These are phyloP conservation scores for Diorhabda elongata DNA, from an alignment of 1,140 invertebrate species.

Conservation along the genomic window DNA sequence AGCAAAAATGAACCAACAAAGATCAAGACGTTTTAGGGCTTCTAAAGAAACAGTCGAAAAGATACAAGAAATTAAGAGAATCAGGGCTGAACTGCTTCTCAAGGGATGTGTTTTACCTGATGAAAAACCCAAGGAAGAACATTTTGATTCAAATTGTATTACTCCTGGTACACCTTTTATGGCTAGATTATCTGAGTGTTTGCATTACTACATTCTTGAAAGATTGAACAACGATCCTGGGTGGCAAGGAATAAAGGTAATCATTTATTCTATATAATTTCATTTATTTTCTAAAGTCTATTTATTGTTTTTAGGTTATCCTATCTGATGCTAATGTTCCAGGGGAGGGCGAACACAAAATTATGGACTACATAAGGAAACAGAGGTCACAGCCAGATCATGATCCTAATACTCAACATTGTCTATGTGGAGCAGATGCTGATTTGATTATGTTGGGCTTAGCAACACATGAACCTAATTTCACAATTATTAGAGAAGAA, in stretches of 20 bases:
- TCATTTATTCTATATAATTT: not conserved
- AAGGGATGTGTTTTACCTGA: slow-evolving; percentile 83
- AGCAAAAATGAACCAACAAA: slow-evolving; percentile 99
- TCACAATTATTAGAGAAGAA: slow-evolving; percentile 97
- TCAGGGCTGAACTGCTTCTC: slow-evolving; percentile 67
- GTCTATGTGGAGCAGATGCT: slow-evolving; percentile 96
- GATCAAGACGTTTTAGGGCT: slow-evolving; percentile 92
- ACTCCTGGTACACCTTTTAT: slow-evolving; percentile 98
- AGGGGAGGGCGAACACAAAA: slow-evolving; percentile 98
- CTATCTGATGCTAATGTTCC: slow-evolving; percentile 98
- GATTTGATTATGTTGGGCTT: slow-evolving; percentile 98
- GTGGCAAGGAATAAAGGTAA: slow-evolving; percentile 85
- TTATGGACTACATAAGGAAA: slow-evolving; percentile 97
- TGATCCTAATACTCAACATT: slow-evolving; percentile 97
- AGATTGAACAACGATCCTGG: slow-evolving; percentile 91
- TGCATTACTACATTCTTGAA: slow-evolving; percentile 96
- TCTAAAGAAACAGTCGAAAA: slow-evolving; percentile 95
- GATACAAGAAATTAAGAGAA: slow-evolving; percentile 73
- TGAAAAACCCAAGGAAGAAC: slow-evolving; percentile 83
- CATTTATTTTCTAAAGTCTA: not conserved
- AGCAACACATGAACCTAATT: slow-evolving; percentile 98
- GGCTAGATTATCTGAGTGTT: slow-evolving; percentile 87
- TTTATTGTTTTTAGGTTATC: slow-evolving; percentile 56
- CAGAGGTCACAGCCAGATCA: slow-evolving; percentile 94
- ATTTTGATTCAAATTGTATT: slow-evolving; percentile 99